Base-by-base conservation (phyloP, 2,113 vertebrate species). In the Chrysochloris asiatica region DNA sequence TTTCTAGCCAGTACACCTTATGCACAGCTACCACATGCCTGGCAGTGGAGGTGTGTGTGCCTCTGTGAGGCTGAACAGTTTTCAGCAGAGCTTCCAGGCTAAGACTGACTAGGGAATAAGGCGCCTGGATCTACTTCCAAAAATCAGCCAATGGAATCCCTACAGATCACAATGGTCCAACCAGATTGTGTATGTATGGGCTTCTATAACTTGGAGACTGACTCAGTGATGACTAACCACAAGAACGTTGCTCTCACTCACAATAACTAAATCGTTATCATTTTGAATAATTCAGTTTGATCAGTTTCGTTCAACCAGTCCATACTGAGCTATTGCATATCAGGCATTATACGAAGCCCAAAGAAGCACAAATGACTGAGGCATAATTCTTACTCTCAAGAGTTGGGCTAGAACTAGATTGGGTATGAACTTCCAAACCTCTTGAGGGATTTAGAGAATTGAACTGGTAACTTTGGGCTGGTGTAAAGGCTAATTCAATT, bases 301-400 rank as follows among this genome's bases (percentile, higher is more conserved):
- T 22, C 36, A n/a, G 52, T 47, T 86, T n/a, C 8, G 33, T 76
- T 59, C 50, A 24, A n/a, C 13, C 47, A 86, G 76, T 72, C 17
- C 59, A 52, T 8, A 11, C 1, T 4, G 26, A 52, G 33, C 50
- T 67, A 1, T 0, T 11, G 45, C n/a, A 10, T 1, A 1, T 47
- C 38, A 14, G 50, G 3, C 7, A 14, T 19, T 22, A 22, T 13
- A 1, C 22, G 4, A 16, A 50, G 19, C 33, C 28, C 8, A 0
- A 17, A 43, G 61, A 59, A 26, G 8, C 73, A 28, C 5, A 2
- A 3, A 36, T 10, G 38, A 72, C 16, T n/a, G 5, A 5, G 9
- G 47, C 8, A 45, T 3, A 13, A 3, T 81, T 38, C 33, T 59
- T 14, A 33, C 11, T 14, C 72, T 77, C 0, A 0, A 21, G 45